Evolutionary conservation across 1,140 invertebrate genomes (phyloP).

Genomic region (Vanessa tameamea): DNA sequence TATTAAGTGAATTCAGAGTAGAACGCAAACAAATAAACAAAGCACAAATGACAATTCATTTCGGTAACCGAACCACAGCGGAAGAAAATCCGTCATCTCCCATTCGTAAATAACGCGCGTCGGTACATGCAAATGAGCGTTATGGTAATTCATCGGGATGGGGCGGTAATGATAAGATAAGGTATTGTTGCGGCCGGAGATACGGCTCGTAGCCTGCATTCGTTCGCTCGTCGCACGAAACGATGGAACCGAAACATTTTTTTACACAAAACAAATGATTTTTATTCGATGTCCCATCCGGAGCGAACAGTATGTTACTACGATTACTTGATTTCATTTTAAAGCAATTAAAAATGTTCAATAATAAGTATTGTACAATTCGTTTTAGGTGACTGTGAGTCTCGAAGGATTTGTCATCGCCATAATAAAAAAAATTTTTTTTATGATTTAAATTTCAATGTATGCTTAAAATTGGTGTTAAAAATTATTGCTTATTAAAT

Average conservation of each 20-base stretch:
- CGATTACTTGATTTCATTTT: neutral
- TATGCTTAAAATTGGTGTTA: too few species aligned
- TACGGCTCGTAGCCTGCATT: conserved; percentile 53
- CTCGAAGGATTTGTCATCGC: too few species aligned
- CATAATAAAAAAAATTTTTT: too few species aligned
- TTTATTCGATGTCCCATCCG: conserved; percentile 17
- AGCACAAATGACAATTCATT: conserved; percentile 15
- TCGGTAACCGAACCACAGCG: conserved; percentile 42
- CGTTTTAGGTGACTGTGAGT: too few species aligned
- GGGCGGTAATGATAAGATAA: conserved; percentile 75
- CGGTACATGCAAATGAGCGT: conserved; percentile 75
- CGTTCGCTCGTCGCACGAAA: conserved; percentile 32
- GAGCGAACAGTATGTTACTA: neutral
- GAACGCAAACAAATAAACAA: neutral
- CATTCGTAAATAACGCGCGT: conserved; percentile 72
- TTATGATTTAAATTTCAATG: too few species aligned
- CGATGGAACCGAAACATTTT: conserved; percentile 36
- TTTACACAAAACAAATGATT: conserved; percentile 33
- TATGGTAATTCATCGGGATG: conserved; percentile 75
- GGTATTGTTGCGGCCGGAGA: conserved; percentile 70
- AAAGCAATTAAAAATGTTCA: neutral
- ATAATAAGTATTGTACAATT: neutral
- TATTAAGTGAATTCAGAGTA: neutral
- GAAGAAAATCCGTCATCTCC: conserved; percentile 77
- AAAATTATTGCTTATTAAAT: too few species aligned